Base-by-base conservation (phyloP, 1,140 invertebrate species). In the Maconellicoccus hirsutus region DNA sequence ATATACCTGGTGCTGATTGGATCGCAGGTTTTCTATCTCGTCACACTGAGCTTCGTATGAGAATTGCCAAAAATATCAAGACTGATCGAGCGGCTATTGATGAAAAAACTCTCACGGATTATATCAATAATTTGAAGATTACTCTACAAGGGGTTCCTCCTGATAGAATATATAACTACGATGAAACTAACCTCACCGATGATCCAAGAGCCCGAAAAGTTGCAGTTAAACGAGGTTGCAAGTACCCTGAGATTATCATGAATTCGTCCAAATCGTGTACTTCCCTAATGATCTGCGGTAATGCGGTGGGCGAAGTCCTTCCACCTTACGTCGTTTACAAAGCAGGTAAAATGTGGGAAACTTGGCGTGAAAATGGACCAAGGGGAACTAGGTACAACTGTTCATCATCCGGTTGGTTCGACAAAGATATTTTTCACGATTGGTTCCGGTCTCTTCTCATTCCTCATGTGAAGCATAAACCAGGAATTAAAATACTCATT, bases 401-500 rank as follows among this genome's bases (percentile, higher is more conserved):
- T 22, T 75, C 73, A 70, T 66, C 70, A 73, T 74, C 78, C 76
- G 79, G 79, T 69, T 77, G 77, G 75, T 76, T 80, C 76, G 75
- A 79, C 33, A 59, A 52, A 22, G 14, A 10, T 7, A 74, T 70
- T 70, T 81, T 81, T 76, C 75, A 77, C 70, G 78, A 81, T 70
- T 81, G 77, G 76, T 78, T 80, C 73, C 70, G 71, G 21, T 75
- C 52, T 70, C 75, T 72, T 25, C 59, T 76, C 69, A 69, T 77
- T 6, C 73, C 72, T 69, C 77, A 77, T 74, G 38, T 77, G 19
- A 75, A 71, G 69, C 75, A 74, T n/a, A 71, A 19, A 63, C 79
- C 7, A 76, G 78, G 21, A 77, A 76, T 1, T 79, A 82, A 71
- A 81, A 81, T 74, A 73, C 81, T 21, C 72, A 73, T 21, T 77